These are phyloP conservation scores for Ctenopoma kingsleyae DNA, from an alignment of 2,797 vertebrate species.

Conservation along the genomic window DNA sequence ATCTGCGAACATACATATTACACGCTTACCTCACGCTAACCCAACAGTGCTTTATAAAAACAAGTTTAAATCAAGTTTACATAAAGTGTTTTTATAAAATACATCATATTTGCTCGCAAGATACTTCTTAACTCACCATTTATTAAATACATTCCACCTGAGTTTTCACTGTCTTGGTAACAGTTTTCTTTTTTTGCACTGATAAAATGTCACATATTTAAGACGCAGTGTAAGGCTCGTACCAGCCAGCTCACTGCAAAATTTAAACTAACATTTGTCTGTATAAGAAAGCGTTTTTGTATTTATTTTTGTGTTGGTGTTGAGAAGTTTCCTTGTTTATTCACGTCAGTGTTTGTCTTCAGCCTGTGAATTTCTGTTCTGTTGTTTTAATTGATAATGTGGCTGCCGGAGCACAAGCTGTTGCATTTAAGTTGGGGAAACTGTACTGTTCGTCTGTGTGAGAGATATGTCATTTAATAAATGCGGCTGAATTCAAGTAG, in stretches of 20 bases:
- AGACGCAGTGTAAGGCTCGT: slow-evolving; percentile 44
- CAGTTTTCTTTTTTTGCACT: slow-evolving; percentile 63
- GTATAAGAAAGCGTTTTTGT: slow-evolving; percentile 49
- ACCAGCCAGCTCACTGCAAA: slow-evolving; percentile 58
- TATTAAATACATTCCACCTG: slow-evolving; percentile 59
- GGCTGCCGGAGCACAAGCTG: slow-evolving; percentile 54
- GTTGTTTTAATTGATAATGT: slow-evolving; percentile 55
- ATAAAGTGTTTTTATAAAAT: slow-evolving; percentile 49
- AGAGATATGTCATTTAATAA: slow-evolving; percentile 71
- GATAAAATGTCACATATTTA: slow-evolving; percentile 63
- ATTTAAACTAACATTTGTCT: slow-evolving; percentile 50
- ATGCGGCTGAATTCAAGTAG: slow-evolving; percentile 46
- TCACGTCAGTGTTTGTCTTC: slow-evolving; percentile 55
- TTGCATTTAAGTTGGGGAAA: slow-evolving; percentile 57
- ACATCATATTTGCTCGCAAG: slow-evolving; percentile 37
- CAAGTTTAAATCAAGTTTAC: slow-evolving; percentile 58
- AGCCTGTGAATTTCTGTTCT: slow-evolving; percentile 73
- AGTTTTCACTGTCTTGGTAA: slow-evolving; percentile 34
- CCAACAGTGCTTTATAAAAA: slow-evolving; percentile 62
- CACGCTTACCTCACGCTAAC: slow-evolving; percentile 64
- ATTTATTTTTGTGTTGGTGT: slow-evolving; percentile 70
- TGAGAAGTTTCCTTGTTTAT: slow-evolving; percentile 41
- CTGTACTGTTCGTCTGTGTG: slow-evolving; percentile 53
- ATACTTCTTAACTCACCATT: slow-evolving; percentile 25
- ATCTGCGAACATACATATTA: slow-evolving; percentile 21